Base-by-base conservation (phyloP, 2,797 vertebrate genomes). In the Tenualosa thibaudeaui region DNA sequence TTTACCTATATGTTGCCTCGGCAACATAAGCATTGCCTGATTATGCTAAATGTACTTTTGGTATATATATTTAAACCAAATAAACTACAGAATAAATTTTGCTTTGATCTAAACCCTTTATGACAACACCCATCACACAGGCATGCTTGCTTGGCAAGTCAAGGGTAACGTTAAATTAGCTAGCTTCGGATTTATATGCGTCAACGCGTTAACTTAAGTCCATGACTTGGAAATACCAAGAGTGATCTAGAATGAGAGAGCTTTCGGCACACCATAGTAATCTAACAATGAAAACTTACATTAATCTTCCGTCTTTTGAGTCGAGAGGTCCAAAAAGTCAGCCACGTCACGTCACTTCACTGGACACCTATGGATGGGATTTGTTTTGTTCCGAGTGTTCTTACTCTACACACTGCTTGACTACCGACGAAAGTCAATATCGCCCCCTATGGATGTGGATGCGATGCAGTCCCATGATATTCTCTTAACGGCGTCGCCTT, bases 301-400 rank as follows among this genome's bases (percentile, higher is more conserved):
- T 75, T 75, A 17, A 6, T 40, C 68, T 43, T 7, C 37, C 6
- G 37, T 75, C 43, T 43, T 43, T 17, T 75, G 15, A 3, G 68
- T 43, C 37, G 5, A 75, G 37, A 19, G 31, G 68, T 43, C 37
- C 5, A 75, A 75, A 37, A 19, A 43, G 37, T 43, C 37, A 75
- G 68, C 68, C 68, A 75, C 68, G 68, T 75, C 68, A 75, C 68
- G 4, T 43, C 37, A 71, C 65, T 71, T 31, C 65, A 37, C 51
- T 15, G 54, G 17, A 13, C 22, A 24, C 2, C n/a, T 75, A 4
- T 22, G 10, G 24, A 37, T 75, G 68, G 68, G 68, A 75, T 75
- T 75, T 75, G 68, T 75, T 75, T 75, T 75, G 68, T 13, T 75
- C 68, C 37, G 68, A 75, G 37, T 19, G 68, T 43, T 75, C 68